Base-by-base conservation (phyloP, 2,888 invertebrate species). In the Operophtera brumata region DNA sequence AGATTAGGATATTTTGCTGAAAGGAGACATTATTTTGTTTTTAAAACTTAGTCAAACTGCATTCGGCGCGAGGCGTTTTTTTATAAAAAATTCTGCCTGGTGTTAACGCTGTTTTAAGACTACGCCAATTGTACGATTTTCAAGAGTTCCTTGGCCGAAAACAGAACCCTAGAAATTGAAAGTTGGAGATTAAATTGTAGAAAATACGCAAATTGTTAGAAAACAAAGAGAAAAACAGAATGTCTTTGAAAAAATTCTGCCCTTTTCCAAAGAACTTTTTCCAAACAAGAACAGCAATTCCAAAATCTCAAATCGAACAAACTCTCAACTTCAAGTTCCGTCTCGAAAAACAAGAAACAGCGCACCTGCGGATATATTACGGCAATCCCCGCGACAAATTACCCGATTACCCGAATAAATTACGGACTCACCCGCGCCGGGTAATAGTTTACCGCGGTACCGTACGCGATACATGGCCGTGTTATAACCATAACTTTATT, bases 381-480 rank as follows among this genome's bases (percentile, higher is more conserved):
- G 70, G 67, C 80, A 77, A 81, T 80, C 73, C 77, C 62, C 65
- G 71, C 77, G 80, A 82, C 81, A 82, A 80, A 82, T 82, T 78
- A 78, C 80, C 54, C 80, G 80, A 82, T 82, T 82, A 82, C 80
- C 77, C 72, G 78, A 79, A 82, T 80, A 82, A 81, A 82, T 82
- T 80, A 82, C 82, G 63, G 74, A 64, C 49, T 61, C 61, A 40
- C 59, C 54, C 57, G 52, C 45, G 47, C 46, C 46, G 52, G 52
- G 57, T 69, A 69, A 75, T 75, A 74, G 75, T 73, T 73, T 70
- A 70, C 66, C 68, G 58, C 57, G 65, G 48, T 59, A 55, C 49
- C 61, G 54, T 48, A 54, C 55, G 62, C 70, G 70, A 67, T 69
- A 67, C 73, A 71, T 67, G 57, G 67, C 63, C 61, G 68, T 48